A percentile compares a stretch with the other conserved stretches of the same genome.
Conservation (phyloP, 1,140 invertebrate species). For the Druon quercuslanigerum region DNA sequence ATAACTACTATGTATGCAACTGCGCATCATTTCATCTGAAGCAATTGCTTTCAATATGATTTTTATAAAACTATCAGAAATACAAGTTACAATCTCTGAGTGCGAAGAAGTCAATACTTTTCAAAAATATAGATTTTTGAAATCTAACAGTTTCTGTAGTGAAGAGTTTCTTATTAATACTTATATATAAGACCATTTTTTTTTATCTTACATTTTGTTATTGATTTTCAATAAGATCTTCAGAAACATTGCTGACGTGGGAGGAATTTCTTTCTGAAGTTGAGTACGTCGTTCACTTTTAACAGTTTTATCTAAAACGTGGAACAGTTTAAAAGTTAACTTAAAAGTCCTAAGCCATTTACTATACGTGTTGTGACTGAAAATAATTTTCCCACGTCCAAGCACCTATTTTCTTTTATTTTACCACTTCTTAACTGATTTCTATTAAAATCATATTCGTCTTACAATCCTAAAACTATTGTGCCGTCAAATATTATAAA, state of each 20-base stretch:
- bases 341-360: constrained; percentile 11
- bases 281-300: constrained; percentile 2
- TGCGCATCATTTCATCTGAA: no score
- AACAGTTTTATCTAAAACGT: constrained; percentile 6
- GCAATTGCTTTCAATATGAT: no score
- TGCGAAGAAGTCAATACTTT: no score
- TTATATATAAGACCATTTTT: no score
- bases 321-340: background rate
- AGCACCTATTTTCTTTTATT: background rate
- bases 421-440: background rate
- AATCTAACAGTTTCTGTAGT: no score
- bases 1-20: no score
- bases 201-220: no score
- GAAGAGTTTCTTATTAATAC: no score
- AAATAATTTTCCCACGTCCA: constrained; percentile 10
- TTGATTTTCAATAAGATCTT: background rate
- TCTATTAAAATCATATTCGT: background rate
- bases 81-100: no score
- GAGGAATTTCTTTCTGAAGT: constrained; percentile 8
- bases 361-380: background rate
- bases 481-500: no score
- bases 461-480: background rate
- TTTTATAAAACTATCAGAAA: no score
- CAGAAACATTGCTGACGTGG: background rate
- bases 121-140: no score